Conservation (phyloP, 2,797 vertebrate species). For the Clarias laeviceps region DNA sequence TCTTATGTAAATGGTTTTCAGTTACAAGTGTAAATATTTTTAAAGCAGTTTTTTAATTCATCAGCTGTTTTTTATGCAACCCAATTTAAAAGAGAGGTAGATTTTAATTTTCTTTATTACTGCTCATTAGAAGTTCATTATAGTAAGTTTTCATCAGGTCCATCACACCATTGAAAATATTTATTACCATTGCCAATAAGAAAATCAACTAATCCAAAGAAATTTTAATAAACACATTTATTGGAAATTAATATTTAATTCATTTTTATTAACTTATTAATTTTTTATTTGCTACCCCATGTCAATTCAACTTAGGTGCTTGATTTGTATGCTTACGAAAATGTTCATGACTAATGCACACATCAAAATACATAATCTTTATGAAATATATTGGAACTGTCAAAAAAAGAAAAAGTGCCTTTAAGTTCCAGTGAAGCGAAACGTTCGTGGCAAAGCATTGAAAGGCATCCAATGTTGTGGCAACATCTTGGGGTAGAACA, state of each 20-base stretch:
- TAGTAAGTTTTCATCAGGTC: not conserved
- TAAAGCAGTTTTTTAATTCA: not conserved
- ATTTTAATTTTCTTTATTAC: too few relatives aligned
- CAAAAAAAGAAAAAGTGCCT: not conserved
- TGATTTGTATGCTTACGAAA: slow-evolving; percentile 18
- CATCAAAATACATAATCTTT: slow-evolving; percentile 8
- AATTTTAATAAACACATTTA: not conserved
- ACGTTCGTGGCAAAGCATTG: too few relatives aligned
- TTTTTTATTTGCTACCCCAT: not conserved
- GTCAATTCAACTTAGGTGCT: not conserved
- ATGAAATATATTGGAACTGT: not conserved
- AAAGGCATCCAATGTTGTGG: too few relatives aligned
- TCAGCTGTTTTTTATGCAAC: not conserved
- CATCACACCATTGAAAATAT: not conserved
- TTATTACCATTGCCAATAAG: not conserved
- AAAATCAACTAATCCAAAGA: not conserved
- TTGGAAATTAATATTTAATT: not conserved
- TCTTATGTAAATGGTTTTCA: not conserved
- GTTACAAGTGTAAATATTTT: not conserved
- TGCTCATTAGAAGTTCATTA: not conserved
- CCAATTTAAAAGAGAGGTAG: not conserved
- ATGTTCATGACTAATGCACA: not conserved
- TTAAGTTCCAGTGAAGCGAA: too few relatives aligned
- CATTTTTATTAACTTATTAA: too few relatives aligned
- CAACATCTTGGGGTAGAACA: too few relatives aligned